Evolutionary conservation across 2,888 invertebrate genomes (phyloP).

Genomic region (Leucoma salicis): DNA sequence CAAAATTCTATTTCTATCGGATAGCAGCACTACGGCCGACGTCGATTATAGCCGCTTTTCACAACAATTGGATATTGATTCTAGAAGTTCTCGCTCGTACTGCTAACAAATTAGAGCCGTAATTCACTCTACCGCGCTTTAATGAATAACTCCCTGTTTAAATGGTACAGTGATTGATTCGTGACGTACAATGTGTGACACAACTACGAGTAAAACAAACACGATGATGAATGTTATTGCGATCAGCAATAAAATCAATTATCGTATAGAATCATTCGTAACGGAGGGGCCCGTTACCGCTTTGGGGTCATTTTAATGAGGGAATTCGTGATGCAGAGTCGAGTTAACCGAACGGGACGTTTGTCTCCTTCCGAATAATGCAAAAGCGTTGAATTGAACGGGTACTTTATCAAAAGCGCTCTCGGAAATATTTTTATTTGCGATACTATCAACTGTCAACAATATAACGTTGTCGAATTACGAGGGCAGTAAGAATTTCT

Average conservation of each 20-base stretch:
- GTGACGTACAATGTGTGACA: slow-evolving; percentile 51
- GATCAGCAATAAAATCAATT: slow-evolving; percentile 71
- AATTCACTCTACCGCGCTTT: slow-evolving; percentile 34
- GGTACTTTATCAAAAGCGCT: slow-evolving; percentile 67
- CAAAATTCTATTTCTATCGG: slow-evolving; percentile 48
- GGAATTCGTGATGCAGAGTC: slow-evolving; percentile 63
- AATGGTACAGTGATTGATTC: slow-evolving; percentile 62
- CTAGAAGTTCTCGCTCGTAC: slow-evolving; percentile 33
- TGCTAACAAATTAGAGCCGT: slow-evolving; percentile 48
- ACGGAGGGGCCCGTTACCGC: slow-evolving; percentile 49
- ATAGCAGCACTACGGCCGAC: slow-evolving; percentile 35
- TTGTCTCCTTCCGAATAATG: slow-evolving; percentile 67
- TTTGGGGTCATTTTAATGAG: slow-evolving; percentile 69
- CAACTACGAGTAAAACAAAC: slow-evolving; percentile 57
- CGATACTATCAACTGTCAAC: slow-evolving; percentile 39
- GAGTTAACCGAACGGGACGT: slow-evolving; percentile 51
- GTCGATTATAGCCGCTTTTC: slow-evolving; percentile 48
- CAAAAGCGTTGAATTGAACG: slow-evolving; percentile 64
- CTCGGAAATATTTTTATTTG: slow-evolving; percentile 51
- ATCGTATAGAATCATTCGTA: slow-evolving; percentile 50
- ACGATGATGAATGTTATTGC: slow-evolving; percentile 57
- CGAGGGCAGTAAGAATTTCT: neutral
- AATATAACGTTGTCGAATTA: slow-evolving; percentile 27
- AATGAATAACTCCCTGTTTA: slow-evolving; percentile 49
- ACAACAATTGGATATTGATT: slow-evolving; percentile 37